phyloP scores from a whole-genome alignment of 2,888 invertebrate species.

The Acleris sparsana region DNA sequence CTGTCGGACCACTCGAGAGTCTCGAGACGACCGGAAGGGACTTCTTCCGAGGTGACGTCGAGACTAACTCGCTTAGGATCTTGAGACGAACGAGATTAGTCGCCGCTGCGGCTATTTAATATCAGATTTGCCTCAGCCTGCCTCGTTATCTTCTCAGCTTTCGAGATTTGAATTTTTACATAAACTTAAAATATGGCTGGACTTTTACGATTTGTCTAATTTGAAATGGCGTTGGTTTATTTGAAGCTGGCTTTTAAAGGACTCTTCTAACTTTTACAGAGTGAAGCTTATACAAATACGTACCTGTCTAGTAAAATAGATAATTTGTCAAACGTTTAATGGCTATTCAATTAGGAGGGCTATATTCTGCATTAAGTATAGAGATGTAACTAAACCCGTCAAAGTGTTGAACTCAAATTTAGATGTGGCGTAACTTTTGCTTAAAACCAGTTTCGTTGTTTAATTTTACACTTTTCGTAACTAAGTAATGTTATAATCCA shows the following conservation, averaged over 20 bases:
- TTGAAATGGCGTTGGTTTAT: slow-evolving; percentile 10
- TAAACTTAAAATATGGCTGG: slow-evolving; percentile 16
- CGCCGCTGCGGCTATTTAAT: slow-evolving; percentile 74
- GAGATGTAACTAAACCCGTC: not conserved
- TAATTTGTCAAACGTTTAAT: no score
- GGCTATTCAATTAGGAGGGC: no score
- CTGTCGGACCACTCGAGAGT: slow-evolving; percentile 8
- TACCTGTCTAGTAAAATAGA: no score
- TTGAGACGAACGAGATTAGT: slow-evolving; percentile 77
- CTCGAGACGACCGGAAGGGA: slow-evolving; percentile 25
- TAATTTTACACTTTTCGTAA: slow-evolving; percentile 44
- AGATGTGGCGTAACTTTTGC: not conserved
- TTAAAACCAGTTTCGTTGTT: slow-evolving; percentile 36
- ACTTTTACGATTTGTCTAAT: slow-evolving; percentile 5
- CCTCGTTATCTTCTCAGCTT: slow-evolving; percentile 56
- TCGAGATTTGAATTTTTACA: slow-evolving; percentile 36
- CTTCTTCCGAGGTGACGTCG: slow-evolving; percentile 35
- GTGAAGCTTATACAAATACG: no score
- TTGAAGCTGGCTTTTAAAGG: not conserved
- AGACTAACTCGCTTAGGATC: slow-evolving; percentile 74
- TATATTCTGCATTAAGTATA: no score
- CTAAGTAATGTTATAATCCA: slow-evolving; percentile 52
- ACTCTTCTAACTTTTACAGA: not conserved
- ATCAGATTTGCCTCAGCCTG: slow-evolving; percentile 75
- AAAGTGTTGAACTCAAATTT: slow-evolving; percentile 12